A percentile compares a stretch with the other conserved stretches of the same genome.
These are phyloP conservation scores for Sycophila sp. DNA, from an alignment of 1,140 invertebrate species.

Conservation along the genomic window DNA sequence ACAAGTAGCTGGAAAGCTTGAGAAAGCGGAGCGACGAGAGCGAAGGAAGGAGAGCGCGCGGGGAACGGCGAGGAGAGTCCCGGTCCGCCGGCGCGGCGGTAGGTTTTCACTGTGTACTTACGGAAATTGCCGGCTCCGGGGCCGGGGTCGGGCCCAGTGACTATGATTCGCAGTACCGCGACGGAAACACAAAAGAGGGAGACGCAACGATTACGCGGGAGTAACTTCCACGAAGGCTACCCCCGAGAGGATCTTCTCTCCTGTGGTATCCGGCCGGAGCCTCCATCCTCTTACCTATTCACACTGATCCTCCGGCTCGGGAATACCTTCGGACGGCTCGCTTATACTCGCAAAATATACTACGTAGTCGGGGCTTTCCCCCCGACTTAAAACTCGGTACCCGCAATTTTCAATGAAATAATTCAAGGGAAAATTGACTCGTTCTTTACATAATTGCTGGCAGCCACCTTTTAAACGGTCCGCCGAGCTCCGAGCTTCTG, in stretches of 20 bases:
- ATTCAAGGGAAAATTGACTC: no score
- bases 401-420: no score
- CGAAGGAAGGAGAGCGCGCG: not conserved
- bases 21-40: not conserved
- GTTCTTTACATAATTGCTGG: no score
- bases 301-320: not conserved
- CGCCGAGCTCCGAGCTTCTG: no score
- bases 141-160: slow-evolving; percentile 54
- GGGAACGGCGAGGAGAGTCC: not conserved
- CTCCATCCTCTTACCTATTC: not conserved
- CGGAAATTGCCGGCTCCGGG: slow-evolving; percentile 63
- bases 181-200: slow-evolving; percentile 41
- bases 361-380: not conserved
- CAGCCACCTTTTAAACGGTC: no score
- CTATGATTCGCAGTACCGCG: slow-evolving; percentile 57
- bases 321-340: not conserved
- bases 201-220: slow-evolving; percentile 53
- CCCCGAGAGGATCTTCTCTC: not conserved
- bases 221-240: slow-evolving; percentile 55
- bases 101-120: slow-evolving; percentile 64
- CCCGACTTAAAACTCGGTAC: no score
- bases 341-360: not conserved
- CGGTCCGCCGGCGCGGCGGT: slow-evolving; percentile 38
- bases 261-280: not conserved
- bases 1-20: no score